Base-by-base conservation (phyloP, 2,888 invertebrate genomes). In the Temnothorax unifasciatus region DNA sequence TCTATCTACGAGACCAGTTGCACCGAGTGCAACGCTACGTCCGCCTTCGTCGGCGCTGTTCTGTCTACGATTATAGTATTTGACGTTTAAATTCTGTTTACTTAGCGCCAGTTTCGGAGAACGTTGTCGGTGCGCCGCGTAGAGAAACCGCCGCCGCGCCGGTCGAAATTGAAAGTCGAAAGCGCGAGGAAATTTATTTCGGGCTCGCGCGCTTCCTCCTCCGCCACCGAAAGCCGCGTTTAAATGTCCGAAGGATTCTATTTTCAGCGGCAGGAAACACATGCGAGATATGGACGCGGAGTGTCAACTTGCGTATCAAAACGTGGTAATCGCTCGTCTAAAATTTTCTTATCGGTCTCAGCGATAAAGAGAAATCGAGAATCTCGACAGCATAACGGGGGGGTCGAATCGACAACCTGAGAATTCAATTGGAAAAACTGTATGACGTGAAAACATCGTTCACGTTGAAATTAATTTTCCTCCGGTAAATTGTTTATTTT, bases 191-290 rank as follows among this genome's bases (percentile, higher is more conserved):
- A 81, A 57, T 61, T 68, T 81, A 71, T 71, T 81, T 73, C 13
- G 15, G 57, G 57, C 79, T n/a, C 21, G 13, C 13, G 47, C 73
- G 73, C 79, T 79, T 81, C 79, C 73, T 81, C 59, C 73, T 59
- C 47, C 25, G 34, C 73, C 13, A 47, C 47, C 59, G 21, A 73
- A 50, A 81, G 73, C 25, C 57, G 34, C 73, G 44, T 71, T 79
- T 79, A 79, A 79, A 79, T 79, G 71, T 21, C 71, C 79, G 71
- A 34, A 79, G 13, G 34, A 13, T 25, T 44, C 71, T 79, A 79
- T 79, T 79, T 79, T 69, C 79, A 21, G 71, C 57, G 57, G 73
- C 66, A 81, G 79, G 79, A 81, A 81, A 81, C 73, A 47, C 73
- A 15, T 18, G 54, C 41, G 71, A 81, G 57, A 77, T 66, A 79